These are phyloP conservation scores for Uloborus plumipes DNA, from an alignment of 2,888 invertebrate species.

Conservation along the genomic window DNA sequence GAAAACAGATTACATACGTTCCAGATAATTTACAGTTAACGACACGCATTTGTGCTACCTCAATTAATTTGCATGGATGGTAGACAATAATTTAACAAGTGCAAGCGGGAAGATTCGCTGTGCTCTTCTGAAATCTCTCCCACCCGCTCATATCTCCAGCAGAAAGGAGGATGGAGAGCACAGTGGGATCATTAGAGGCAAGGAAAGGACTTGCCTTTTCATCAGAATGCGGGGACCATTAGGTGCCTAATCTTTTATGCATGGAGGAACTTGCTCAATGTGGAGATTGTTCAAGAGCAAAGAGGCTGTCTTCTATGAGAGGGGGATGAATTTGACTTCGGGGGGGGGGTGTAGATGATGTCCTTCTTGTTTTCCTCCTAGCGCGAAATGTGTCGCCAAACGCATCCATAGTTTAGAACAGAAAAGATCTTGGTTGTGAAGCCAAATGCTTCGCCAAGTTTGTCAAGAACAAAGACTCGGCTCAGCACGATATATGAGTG, in stretches of 20 bases:
- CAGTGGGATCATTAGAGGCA: constrained; percentile 60
- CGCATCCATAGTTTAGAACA: constrained; percentile 41
- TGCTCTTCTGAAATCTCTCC: constrained; percentile 23
- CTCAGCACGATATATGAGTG: neutral
- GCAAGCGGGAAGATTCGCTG: constrained; percentile 32
- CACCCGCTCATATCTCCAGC: constrained; percentile 3
- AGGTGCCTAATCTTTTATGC: constrained; percentile 64
- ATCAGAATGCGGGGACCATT: constrained; percentile 54
- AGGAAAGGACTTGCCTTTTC: constrained; percentile 41
- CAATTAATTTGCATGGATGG: constrained; percentile 60
- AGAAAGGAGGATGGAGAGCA: constrained; percentile 45
- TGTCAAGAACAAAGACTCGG: constrained; percentile 37
- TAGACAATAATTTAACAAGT: constrained; percentile 55
- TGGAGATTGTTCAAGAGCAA: constrained; percentile 39
- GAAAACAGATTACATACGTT: constrained; percentile 64
- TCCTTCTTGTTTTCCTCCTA: constrained; percentile 11
- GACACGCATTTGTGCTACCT: constrained; percentile 63
- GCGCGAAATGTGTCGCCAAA: constrained; percentile 60
- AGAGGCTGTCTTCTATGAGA: neutral
- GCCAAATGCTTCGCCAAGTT: constrained; percentile 46
- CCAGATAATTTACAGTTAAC: constrained; percentile 62
- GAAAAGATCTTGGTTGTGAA: constrained; percentile 14
- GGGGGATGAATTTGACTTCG: constrained; percentile 1
- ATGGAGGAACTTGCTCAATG: constrained; percentile 55
- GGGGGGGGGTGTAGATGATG: neutral